Evolutionary conservation across 2,797 vertebrate species (phyloP).

Genomic region (Gadopsis marmoratus): DNA sequence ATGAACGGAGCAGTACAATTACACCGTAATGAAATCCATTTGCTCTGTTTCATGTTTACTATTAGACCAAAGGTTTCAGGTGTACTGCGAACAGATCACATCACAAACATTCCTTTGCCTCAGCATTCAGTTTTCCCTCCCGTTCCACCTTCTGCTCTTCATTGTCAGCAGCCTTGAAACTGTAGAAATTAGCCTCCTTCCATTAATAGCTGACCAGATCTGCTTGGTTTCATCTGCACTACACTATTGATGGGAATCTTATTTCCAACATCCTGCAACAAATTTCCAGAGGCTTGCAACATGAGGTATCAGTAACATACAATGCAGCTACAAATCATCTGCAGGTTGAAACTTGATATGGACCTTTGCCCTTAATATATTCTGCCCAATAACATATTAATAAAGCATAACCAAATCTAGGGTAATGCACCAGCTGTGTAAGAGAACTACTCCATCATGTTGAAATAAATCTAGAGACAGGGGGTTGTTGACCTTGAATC

Average conservation of each 20-base stretch:
- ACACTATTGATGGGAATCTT: constrained; percentile 67
- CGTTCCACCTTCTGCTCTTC: constrained; percentile 40
- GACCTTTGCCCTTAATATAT: constrained; percentile 73
- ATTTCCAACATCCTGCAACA: constrained; percentile 80
- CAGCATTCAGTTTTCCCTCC: constrained; percentile 1
- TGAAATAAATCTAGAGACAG: constrained; percentile 65
- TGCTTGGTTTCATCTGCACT: constrained; percentile 58
- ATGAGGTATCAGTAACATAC: constrained; percentile 81
- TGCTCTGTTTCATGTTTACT: constrained; percentile 58
- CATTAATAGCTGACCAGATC: constrained; percentile 58
- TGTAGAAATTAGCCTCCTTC: constrained; percentile 47
- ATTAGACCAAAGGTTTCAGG: constrained; percentile 55
- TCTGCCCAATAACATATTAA: constrained; percentile 79
- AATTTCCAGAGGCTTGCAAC: constrained; percentile 75
- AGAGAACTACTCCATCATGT: constrained; percentile 55
- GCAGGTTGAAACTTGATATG: constrained; percentile 78
- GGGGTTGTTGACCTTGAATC: constrained; percentile 56
- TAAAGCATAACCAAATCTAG: constrained; percentile 69
- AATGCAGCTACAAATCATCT: constrained; percentile 78
- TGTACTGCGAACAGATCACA: constrained; percentile 42
- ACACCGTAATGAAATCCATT: constrained; percentile 65
- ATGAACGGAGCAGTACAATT: constrained; percentile 51
- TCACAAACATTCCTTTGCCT: constrained; percentile 40
- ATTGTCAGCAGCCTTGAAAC: constrained; percentile 44
- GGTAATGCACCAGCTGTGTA: constrained; percentile 38